Evolutionary conservation across 2,888 invertebrate species (phyloP), one percentile per base, ranked within the genome.

Genomic region (Muscina levida): DNA sequence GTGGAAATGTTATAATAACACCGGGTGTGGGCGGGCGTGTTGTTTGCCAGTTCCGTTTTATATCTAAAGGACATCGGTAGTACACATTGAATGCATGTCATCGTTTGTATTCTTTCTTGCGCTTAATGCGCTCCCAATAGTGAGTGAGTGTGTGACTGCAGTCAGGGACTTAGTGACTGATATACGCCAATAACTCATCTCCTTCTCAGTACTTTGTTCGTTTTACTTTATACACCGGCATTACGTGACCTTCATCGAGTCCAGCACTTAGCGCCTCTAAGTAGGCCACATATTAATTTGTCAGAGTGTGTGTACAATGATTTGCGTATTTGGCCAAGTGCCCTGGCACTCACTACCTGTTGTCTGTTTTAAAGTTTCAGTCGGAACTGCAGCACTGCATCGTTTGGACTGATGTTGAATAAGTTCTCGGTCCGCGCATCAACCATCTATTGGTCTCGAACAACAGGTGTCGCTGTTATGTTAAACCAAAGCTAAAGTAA

Each of bases 391-490:
- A 1, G 6, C n/a, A 72, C 19, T 48, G 8, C 59, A 62, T 31
- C 37, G 51, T 42, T 31, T 62, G 42, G 39, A 46, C 62, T 31
- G 3, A 31, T 8, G n/a, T 31, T 5, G 31, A 31, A 31, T 31
- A 31, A 8, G 31, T 31, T 31, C 31, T 31, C 31, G 3, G 31
- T 31, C n/a, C n/a, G n/a, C n/a, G n/a, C n/a, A 51, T 17, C 51
- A 17, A 10, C 2, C 19, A 3, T 15, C 2, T 37, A 31, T 24
- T 19, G 48, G 31, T 3, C 26, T 31, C 15, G 31, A 6, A 51
- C 70, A 71, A 53, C 68, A 42, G 42, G 53, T 77, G 68, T 53
- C 44, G 31, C 17, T n/a, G n/a, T n/a, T n/a, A n/a, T n/a, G n/a
- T n/a, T n/a, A n/a, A n/a, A n/a, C n/a, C n/a, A n/a, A n/a, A n/a